phyloP scores from a whole-genome alignment of 2,113 vertebrate genomes.

The Hydrolagus affinis region DNA sequence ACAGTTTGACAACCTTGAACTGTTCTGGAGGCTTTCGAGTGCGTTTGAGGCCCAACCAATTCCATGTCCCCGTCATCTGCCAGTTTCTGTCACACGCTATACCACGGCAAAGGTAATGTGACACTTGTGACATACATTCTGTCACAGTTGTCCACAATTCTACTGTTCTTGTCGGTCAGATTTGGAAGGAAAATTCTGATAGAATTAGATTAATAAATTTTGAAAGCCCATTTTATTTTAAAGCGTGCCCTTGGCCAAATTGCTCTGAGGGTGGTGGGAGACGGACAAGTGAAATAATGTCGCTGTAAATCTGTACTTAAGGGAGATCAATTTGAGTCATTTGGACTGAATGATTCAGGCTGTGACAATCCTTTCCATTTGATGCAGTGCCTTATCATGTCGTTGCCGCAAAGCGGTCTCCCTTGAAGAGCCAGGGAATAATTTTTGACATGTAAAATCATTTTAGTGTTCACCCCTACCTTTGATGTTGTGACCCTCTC shows the following conservation, averaged over 20 bases:
- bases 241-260: not conserved
- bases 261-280: not conserved
- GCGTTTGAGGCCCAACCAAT: not conserved
- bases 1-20: not conserved
- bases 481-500: too few relatives aligned
- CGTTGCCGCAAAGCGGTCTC: too few relatives aligned
- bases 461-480: too few relatives aligned
- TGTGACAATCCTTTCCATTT: too few relatives aligned
- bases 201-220: constrained; percentile 10
- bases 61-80: not conserved
- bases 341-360: too few relatives aligned
- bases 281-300: not conserved
- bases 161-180: not conserved
- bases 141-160: constrained; percentile 32
- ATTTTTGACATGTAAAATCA: too few relatives aligned
- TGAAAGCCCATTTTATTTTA: constrained; percentile 8
- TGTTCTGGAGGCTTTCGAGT: not conserved
- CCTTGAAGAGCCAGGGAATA: too few relatives aligned
- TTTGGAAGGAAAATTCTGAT: not conserved
- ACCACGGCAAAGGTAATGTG: constrained; percentile 7
- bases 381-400: too few relatives aligned
- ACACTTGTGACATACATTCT: constrained; percentile 21
- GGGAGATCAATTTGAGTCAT: too few relatives aligned
- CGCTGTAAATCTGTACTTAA: not conserved
- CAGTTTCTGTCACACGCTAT: constrained; percentile 7